These are phyloP conservation scores for Pseudolaguvia tuberculata DNA, from an alignment of 2,113 vertebrate species.

Conservation along the genomic window DNA sequence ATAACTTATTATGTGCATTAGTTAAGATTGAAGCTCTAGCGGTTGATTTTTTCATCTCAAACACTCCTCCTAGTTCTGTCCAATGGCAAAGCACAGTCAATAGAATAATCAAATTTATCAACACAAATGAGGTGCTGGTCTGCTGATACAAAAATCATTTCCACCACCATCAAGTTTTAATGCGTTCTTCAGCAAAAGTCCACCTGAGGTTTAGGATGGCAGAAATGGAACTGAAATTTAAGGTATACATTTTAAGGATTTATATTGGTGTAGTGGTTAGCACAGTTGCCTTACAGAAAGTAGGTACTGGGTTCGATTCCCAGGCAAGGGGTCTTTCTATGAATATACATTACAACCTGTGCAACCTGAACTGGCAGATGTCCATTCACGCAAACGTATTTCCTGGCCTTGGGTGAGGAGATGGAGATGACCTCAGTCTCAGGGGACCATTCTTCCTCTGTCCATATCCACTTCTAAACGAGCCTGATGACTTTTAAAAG, in stretches of 20 bases:
- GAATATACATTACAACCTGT: constrained; percentile 49
- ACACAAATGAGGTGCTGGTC: background rate
- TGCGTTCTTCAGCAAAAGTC: no score
- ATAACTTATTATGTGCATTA: constrained; percentile 4
- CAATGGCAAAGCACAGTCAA: background rate
- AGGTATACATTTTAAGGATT: no score
- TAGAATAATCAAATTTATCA: background rate
- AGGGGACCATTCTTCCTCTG: constrained; percentile 56
- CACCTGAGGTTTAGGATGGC: no score
- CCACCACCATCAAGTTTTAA: no score
- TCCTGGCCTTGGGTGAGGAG: constrained; percentile 59
- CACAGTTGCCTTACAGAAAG: no score
- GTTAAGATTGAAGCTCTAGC: background rate
- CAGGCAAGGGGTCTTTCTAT: no score
- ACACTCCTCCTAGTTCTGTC: background rate
- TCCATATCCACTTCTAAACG: constrained; percentile 69
- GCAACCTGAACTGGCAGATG: constrained; percentile 45
- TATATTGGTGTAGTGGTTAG: no score
- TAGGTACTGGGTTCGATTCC: no score
- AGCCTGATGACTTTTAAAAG: constrained; percentile 74
- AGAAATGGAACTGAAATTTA: no score
- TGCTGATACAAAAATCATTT: no score
- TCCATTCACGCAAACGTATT: constrained; percentile 61
- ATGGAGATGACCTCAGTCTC: constrained; percentile 67
- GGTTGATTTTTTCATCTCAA: background rate